A percentile compares a stretch with the other conserved stretches of the same genome.
phyloP scores from a whole-genome alignment of 2,888 invertebrate species.

The Drosophila mimetica region DNA sequence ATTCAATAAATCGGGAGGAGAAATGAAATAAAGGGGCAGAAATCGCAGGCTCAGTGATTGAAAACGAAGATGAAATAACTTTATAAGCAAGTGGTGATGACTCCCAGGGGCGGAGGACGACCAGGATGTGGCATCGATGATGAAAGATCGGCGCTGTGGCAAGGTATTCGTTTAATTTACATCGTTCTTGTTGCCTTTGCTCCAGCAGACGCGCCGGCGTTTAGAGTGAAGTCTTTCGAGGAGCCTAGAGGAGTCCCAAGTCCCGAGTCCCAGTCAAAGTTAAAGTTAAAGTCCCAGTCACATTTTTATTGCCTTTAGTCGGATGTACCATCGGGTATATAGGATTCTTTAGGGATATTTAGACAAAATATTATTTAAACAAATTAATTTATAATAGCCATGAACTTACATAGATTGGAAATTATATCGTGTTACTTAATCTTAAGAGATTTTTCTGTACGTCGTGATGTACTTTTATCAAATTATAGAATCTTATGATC shows the following conservation, averaged over 20 bases:
- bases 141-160: slow-evolving; percentile 73
- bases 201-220: slow-evolving; percentile 80
- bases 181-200: slow-evolving; percentile 59
- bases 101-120: slow-evolving; percentile 11
- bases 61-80: slow-evolving; percentile 42
- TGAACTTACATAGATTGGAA: too few species aligned
- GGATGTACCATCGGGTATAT: not conserved
- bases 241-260: slow-evolving; percentile 35
- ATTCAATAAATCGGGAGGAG: slow-evolving; percentile 78
- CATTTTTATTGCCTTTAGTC: slow-evolving; percentile 56
- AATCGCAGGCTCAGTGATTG: slow-evolving; percentile 66
- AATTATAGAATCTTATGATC: too few species aligned
- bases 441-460: too few species aligned
- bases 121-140: slow-evolving; percentile 61
- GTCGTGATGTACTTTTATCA: too few species aligned
- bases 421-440: too few species aligned
- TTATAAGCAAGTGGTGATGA: slow-evolving; percentile 28
- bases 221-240: slow-evolving; percentile 48
- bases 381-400: too few species aligned
- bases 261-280: slow-evolving; percentile 26
- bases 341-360: too few species aligned
- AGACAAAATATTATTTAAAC: too few species aligned
- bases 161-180: slow-evolving; percentile 79
- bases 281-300: slow-evolving; percentile 48
- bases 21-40: slow-evolving; percentile 44